Percentiles rank a stretch among this genome's conserved stretches.
These are phyloP conservation scores for Parnassius mnemosyne DNA, from an alignment of 2,888 invertebrate species.

Conservation along the genomic window DNA sequence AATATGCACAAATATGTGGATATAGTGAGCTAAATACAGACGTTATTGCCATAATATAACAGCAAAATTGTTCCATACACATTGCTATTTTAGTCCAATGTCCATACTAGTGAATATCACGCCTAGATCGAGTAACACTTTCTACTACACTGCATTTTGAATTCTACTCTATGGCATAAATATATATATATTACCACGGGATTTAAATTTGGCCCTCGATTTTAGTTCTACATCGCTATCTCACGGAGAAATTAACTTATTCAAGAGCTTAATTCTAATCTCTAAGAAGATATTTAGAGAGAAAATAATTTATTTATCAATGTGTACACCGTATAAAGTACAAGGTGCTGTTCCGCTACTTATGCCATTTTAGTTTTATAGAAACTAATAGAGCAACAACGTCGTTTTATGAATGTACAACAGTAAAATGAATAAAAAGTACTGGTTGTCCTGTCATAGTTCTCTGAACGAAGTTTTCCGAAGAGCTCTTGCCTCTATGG, in stretches of 20 bases:
- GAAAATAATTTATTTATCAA: background rate
- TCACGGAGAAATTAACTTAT: conserved; percentile 11
- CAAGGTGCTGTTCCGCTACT: no score
- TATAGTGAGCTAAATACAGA: no score
- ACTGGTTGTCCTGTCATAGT: no score
- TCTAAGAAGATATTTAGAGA: background rate
- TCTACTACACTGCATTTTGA: background rate
- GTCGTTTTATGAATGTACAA: no score
- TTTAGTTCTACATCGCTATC: background rate
- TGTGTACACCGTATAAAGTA: background rate
- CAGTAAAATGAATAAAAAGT: no score
- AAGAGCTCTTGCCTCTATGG: no score
- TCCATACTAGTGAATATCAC: conserved; percentile 4
- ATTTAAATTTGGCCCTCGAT: background rate
- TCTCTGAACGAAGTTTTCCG: no score
- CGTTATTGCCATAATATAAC: conserved; percentile 2
- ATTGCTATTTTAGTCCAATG: conserved; percentile 15
- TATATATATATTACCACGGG: background rate
- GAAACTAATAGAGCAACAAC: no score
- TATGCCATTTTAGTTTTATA: no score
- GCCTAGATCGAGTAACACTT: background rate
- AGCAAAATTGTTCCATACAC: conserved; percentile 16
- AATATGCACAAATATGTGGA: no score
- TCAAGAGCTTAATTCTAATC: conserved; percentile 13
- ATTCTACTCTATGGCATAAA: background rate